Conservation (phyloP, 1,140 invertebrate genomes). For the Scaptomyza montana region DNA sequence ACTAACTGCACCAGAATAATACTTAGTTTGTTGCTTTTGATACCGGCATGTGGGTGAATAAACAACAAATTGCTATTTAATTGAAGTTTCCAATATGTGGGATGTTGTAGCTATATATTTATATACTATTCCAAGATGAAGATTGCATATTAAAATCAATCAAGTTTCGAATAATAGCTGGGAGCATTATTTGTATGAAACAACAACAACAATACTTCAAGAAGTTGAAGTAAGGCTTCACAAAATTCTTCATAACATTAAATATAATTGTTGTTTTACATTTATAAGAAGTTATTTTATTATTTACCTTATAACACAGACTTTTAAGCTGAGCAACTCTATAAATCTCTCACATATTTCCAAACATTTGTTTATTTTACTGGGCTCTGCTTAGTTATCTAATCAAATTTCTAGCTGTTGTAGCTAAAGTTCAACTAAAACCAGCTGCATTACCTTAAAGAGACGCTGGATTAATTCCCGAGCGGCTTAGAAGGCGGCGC, state of each 20-base stretch:
- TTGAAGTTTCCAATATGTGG: conserved; percentile 25
- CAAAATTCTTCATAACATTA: too few species aligned
- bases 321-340: too few species aligned
- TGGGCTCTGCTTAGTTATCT: too few species aligned
- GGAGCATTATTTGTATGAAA: too few species aligned
- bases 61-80: conserved; percentile 48
- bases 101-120: not conserved
- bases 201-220: too few species aligned
- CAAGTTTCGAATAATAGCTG: too few species aligned
- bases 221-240: too few species aligned
- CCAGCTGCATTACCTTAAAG: conserved; percentile 40
- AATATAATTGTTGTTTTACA: too few species aligned
- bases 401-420: not conserved
- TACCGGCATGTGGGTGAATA: conserved; percentile 25
- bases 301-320: too few species aligned
- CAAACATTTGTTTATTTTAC: too few species aligned
- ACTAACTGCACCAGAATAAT: conserved; percentile 33
- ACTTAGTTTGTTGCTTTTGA: conserved; percentile 15
- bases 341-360: too few species aligned
- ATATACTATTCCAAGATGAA: not conserved
- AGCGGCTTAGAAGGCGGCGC: conserved; percentile 27
- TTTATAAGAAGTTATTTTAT: too few species aligned
- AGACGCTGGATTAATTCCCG: not conserved
- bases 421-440: conserved; percentile 7
- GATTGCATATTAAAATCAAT: conserved; percentile 23